Evolutionary conservation across 2,888 invertebrate species (phyloP).

Genomic region (Eubasilissa splendida): DNA sequence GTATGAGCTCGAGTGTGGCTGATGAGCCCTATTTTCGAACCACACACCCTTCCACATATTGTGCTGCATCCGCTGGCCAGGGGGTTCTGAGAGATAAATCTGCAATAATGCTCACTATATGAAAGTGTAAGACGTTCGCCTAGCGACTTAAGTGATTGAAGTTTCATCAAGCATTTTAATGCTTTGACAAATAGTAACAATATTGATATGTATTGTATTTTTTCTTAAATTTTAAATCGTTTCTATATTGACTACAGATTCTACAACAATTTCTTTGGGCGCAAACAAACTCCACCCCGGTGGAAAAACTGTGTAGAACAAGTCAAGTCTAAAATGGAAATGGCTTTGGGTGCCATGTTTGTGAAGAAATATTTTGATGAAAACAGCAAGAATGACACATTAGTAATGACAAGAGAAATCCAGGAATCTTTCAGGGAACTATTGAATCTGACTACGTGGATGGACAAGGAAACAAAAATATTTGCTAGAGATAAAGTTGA

Average conservation of each 20-base stretch:
- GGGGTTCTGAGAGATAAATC: no score
- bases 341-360: constrained; percentile 94
- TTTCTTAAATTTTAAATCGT: no score
- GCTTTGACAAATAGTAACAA: no score
- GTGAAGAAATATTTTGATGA: constrained; percentile 91
- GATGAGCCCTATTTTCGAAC: no score
- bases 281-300: constrained; percentile 85
- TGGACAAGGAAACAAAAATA: constrained; percentile 86
- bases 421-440: constrained; percentile 88
- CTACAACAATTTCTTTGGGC: constrained; percentile 82
- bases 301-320: constrained; percentile 95
- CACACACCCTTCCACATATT: no score
- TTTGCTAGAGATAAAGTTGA: constrained; percentile 88
- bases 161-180: no score
- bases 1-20: no score
- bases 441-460: constrained; percentile 85
- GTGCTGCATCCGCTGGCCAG: no score
- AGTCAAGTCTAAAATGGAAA: constrained; percentile 84
- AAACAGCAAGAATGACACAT: constrained; percentile 88
- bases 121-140: no score
- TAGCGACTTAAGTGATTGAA: no score
- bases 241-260: constrained; percentile 69
- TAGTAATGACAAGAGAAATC: constrained; percentile 90
- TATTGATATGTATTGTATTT: no score
- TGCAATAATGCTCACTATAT: no score